Conservation (phyloP, 2,113 vertebrate species). For the Chauna torquata region DNA sequence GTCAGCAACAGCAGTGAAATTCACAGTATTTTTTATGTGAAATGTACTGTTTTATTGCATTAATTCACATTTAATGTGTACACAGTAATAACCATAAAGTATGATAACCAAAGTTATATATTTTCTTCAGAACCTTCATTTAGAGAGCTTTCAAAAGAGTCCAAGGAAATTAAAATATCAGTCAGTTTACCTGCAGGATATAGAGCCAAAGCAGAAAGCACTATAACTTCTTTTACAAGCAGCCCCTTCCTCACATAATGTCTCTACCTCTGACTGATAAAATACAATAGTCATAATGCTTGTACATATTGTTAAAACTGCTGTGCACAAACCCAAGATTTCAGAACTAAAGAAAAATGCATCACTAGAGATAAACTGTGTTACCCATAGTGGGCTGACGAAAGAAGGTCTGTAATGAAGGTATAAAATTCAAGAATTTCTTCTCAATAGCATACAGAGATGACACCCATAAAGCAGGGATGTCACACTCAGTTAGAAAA, state of each 20-base stretch:
- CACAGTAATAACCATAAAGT: slow-evolving; percentile 83
- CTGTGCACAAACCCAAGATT: slow-evolving; percentile 61
- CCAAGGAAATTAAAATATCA: slow-evolving; percentile 81
- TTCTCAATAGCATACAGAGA: slow-evolving; percentile 16
- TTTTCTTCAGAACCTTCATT: slow-evolving; percentile 82
- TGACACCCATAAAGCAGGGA: slow-evolving; percentile 11
- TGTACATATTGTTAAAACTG: slow-evolving; percentile 54
- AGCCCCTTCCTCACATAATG: slow-evolving; percentile 40
- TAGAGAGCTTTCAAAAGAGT: slow-evolving; percentile 75
- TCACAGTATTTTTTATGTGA: slow-evolving; percentile 81
- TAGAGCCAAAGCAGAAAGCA: slow-evolving; percentile 53
- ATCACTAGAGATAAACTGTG: slow-evolving; percentile 23
- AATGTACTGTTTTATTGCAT: slow-evolving; percentile 83
- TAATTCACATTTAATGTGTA: slow-evolving; percentile 86
- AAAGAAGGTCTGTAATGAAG: not conserved
- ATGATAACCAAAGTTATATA: slow-evolving; percentile 79
- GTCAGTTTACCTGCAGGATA: slow-evolving; percentile 79
- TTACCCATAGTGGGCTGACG: not conserved
- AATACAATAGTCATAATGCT: slow-evolving; percentile 71
- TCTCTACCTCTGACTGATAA: slow-evolving; percentile 62
- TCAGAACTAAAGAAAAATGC: slow-evolving; percentile 40
- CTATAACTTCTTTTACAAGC: slow-evolving; percentile 73
- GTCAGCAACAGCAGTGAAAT: slow-evolving; percentile 80
- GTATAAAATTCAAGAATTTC: not conserved
- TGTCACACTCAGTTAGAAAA: not conserved